Percentiles rank a stretch among this genome's conserved stretches.
phyloP scores from a whole-genome alignment of 2,888 invertebrate genomes.

The Byasa hedistus region DNA sequence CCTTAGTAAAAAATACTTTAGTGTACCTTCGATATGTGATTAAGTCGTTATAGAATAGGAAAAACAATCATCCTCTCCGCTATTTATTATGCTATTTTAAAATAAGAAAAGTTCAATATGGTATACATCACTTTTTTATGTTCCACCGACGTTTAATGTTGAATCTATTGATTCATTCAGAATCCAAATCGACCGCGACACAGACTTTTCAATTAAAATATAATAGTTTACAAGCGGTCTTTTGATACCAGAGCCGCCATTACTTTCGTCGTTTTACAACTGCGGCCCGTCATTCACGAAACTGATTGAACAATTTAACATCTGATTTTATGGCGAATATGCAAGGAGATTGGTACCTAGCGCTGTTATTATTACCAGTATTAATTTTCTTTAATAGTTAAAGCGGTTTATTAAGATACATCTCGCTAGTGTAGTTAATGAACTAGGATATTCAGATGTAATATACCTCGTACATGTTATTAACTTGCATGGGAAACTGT shows the following conservation, averaged over 20 bases:
- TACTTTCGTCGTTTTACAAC: conserved; percentile 12
- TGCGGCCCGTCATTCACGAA: not conserved
- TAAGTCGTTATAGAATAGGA: not conserved
- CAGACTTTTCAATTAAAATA: conserved; percentile 9
- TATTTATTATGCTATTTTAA: not conserved
- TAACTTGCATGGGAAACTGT: not conserved
- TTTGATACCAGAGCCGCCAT: conserved; percentile 6
- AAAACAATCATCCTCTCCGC: not conserved
- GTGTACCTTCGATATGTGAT: not conserved
- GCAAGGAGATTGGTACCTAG: not conserved
- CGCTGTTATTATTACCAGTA: not conserved
- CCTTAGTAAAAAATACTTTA: too few species aligned
- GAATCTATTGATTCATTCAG: not conserved
- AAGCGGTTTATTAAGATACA: not conserved
- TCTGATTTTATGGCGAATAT: conserved; percentile 12
- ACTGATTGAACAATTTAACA: conserved; percentile 9
- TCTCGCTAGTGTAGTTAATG: not conserved
- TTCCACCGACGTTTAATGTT: not conserved
- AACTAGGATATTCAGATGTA: not conserved
- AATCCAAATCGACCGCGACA: not conserved
- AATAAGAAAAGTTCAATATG: not conserved
- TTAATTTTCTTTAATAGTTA: not conserved
- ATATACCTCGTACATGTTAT: not conserved
- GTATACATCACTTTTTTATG: not conserved
- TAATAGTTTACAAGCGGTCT: conserved; percentile 1